Conservation (phyloP, 92 coral and sea anemone genomes). For the Epizoanthus scotinus region DNA sequence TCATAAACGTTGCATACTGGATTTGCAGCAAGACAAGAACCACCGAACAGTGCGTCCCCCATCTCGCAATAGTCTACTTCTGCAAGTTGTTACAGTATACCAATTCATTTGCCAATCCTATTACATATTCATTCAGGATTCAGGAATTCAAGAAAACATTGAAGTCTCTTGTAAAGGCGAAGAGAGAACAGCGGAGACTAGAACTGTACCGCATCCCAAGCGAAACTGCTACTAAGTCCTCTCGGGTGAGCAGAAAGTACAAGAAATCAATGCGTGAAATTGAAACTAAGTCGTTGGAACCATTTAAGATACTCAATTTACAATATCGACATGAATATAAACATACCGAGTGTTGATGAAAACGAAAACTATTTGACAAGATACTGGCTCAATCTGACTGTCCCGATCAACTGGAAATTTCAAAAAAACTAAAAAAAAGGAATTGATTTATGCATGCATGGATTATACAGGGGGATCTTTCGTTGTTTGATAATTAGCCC, state of each 20-base stretch:
- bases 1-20: conserved; percentile 32
- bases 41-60: conserved; percentile 44
- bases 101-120: conserved; percentile 78
- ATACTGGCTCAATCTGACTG: too few species aligned
- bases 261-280: not conserved
- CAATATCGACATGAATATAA: not conserved
- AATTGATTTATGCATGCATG: too few species aligned
- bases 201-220: not conserved
- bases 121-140: conserved; percentile 73
- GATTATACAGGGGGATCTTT: too few species aligned
- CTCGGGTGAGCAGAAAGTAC: conserved; percentile 22
- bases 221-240: not conserved
- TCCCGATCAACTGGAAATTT: too few species aligned
- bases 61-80: conserved; percentile 49
- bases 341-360: not conserved
- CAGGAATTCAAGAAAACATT: conserved; percentile 72
- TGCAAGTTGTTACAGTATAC: conserved; percentile 74
- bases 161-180: conserved; percentile 5
- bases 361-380: too few species aligned
- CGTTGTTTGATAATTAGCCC: too few species aligned
- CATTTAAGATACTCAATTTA: not conserved
- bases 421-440: too few species aligned
- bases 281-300: not conserved
- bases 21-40: conserved; percentile 51
- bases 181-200: not conserved